phyloP scores from a whole-genome alignment of 2,888 invertebrate genomes.

The Tridacna gigas region DNA sequence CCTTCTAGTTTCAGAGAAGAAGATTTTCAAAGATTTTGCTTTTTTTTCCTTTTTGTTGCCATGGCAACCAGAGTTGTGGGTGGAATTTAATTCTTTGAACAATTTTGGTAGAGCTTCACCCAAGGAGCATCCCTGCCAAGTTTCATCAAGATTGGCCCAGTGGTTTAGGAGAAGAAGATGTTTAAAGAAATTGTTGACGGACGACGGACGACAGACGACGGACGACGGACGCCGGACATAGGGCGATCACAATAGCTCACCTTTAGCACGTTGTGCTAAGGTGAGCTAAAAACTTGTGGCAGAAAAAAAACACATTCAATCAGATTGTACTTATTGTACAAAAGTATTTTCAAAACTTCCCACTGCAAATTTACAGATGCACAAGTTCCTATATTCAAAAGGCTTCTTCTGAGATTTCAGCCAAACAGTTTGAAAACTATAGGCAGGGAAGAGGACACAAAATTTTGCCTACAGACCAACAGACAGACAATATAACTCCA shows the following conservation, averaged over 20 bases:
- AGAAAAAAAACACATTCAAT: no score
- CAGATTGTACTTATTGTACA: no score
- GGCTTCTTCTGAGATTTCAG: no score
- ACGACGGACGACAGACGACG: neutral
- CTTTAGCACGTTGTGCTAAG: neutral
- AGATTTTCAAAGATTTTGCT: neutral
- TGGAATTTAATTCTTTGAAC: neutral
- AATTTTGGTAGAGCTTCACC: neutral
- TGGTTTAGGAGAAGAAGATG: neutral
- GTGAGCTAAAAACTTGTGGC: neutral
- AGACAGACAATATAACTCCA: no score
- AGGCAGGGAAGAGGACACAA: no score
- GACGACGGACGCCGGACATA: neutral
- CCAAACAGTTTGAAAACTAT: no score
- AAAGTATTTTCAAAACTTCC: conserved; percentile 10
- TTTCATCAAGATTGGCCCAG: neutral
- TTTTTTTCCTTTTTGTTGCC: neutral
- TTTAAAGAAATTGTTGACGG: no score
- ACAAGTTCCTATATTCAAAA: no score
- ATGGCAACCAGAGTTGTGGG: neutral
- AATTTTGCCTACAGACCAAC: no score
- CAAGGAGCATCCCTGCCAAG: neutral
- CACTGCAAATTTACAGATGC: no score
- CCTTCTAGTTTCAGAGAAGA: neutral
- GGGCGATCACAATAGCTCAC: neutral